Conservation (phyloP, 2,888 invertebrate genomes). For the Ophonus ardosiacus region DNA sequence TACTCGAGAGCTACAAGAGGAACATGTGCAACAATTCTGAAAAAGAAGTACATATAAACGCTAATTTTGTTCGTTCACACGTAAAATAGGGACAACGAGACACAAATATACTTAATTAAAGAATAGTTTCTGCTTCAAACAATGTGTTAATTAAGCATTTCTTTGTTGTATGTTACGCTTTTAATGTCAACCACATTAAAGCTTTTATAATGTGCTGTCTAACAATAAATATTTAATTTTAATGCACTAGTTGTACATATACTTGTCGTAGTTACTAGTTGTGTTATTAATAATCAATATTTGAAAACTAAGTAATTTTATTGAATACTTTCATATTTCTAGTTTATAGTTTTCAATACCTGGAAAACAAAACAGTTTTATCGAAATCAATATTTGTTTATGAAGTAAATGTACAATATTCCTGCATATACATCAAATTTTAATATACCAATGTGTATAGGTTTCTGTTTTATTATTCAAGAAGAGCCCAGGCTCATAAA, state of each 20-base stretch:
- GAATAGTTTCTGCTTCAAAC: conserved; percentile 53
- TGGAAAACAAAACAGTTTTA: not conserved
- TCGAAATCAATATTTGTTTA: not conserved
- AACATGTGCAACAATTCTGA: conserved; percentile 45
- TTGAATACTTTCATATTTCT: not conserved
- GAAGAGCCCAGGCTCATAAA: too few relatives aligned
- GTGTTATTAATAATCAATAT: conserved; percentile 6
- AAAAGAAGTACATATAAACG: conserved; percentile 14
- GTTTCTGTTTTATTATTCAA: not conserved
- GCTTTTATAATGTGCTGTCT: not conserved
- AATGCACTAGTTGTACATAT: not conserved
- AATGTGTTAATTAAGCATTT: conserved; percentile 54
- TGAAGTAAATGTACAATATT: not conserved
- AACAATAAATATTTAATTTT: conserved; percentile 33
- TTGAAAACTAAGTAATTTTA: not conserved
- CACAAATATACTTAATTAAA: conserved; percentile 50
- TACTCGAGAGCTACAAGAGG: conserved; percentile 16
- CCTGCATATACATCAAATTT: not conserved
- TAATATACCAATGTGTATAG: not conserved
- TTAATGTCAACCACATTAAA: not conserved
- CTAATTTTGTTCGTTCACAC: conserved; percentile 39
- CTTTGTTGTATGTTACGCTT: conserved; percentile 23
- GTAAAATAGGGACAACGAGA: conserved; percentile 33
- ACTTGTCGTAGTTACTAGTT: not conserved
- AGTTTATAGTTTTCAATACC: not conserved